Base-by-base conservation (phyloP, 1,140 invertebrate species). In the Holotrichia oblita region DNA sequence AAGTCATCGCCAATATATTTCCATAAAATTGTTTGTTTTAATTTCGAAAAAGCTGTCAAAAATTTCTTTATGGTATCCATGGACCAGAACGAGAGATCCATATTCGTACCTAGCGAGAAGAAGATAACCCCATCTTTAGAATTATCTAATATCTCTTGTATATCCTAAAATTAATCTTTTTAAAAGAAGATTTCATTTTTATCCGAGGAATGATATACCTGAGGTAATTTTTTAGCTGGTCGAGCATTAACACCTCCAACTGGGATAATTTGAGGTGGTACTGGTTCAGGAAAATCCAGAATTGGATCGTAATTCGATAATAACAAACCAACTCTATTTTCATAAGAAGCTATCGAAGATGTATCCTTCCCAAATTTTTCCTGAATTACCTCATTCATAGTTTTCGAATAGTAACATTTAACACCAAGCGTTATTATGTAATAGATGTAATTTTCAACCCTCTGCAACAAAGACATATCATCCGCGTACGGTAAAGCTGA, bases 81-180 rank as follows among this genome's bases (percentile, higher is more conserved):
- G 0, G 88, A 85, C 48, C 90, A 0, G 85, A 87, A 6, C 84
- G 81, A 0, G 85, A 87, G 80, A 86, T 88, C 88, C 20, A 89
- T 84, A 73, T 90, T 89, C 0, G 92, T 91, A 0, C 93, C 93
- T 80, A 94, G 89, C 41, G 90, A 92, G 85, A 93, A 93, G 80
- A 92, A 92, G 44, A 94, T 90, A 0, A 92, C 90, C 0, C 93
- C 93, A 55, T 91, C 83, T 12, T 85, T 82, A 0, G 91, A 89
- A 44, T 88, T 86, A 77, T 91, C 89, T 12, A 94, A 81, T 80
- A 92, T 90, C 34, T 87, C 83, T 82, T 92, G 87, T 48, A 92
- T 87, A 83, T 82, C 88, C n/a, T 79, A 6, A n/a, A n/a, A n/a
- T n/a, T n/a, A n/a, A n/a, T n/a, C n/a, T n/a, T n/a, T n/a, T 69